Conservation (phyloP, 2,797 vertebrate genomes). For the Chromobotia macracanthus region DNA sequence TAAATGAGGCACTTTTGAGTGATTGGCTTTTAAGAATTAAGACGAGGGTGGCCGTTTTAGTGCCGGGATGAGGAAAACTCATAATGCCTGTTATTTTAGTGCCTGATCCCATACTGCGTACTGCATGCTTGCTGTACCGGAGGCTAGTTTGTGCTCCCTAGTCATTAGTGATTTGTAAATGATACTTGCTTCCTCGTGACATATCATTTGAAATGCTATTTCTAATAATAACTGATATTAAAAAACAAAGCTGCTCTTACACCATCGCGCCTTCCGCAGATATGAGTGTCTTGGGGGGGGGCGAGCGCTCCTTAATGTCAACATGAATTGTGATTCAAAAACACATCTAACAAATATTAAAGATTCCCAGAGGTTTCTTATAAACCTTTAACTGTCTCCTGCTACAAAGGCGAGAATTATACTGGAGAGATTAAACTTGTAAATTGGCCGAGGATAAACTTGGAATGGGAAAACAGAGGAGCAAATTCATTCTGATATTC, state of each 20-base stretch:
- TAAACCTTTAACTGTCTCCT: constrained; percentile 71
- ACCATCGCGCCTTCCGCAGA: constrained; percentile 86
- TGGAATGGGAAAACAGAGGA: constrained; percentile 41
- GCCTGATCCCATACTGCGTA: constrained; percentile 79
- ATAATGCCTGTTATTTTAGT: constrained; percentile 52
- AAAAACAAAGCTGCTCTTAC: constrained; percentile 91
- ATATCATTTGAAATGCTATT: constrained; percentile 95
- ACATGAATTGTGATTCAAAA: constrained; percentile 81
- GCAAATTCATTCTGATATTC: constrained; percentile 39
- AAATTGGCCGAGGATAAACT: constrained; percentile 48
- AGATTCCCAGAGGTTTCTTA: constrained; percentile 86
- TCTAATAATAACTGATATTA: constrained; percentile 98
- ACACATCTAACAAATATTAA: constrained; percentile 84
- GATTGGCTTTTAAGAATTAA: constrained; percentile 79
- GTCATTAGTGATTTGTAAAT: constrained; percentile 99
- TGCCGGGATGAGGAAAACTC: constrained; percentile 45
- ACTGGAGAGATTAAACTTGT: constrained; percentile 27
- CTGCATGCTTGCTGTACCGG: constrained; percentile 84
- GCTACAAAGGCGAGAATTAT: constrained; percentile 18
- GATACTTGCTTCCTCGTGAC: constrained; percentile 99
- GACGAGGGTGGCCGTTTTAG: constrained; percentile 54
- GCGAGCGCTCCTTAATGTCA: constrained; percentile 77
- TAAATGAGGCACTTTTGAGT: constrained; percentile 76
- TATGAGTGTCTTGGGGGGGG: constrained; percentile 73
- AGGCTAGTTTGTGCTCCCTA: constrained; percentile 94